Evolutionary conservation across 2,888 invertebrate genomes (phyloP).

Genomic region (Chrysodeixis includens): DNA sequence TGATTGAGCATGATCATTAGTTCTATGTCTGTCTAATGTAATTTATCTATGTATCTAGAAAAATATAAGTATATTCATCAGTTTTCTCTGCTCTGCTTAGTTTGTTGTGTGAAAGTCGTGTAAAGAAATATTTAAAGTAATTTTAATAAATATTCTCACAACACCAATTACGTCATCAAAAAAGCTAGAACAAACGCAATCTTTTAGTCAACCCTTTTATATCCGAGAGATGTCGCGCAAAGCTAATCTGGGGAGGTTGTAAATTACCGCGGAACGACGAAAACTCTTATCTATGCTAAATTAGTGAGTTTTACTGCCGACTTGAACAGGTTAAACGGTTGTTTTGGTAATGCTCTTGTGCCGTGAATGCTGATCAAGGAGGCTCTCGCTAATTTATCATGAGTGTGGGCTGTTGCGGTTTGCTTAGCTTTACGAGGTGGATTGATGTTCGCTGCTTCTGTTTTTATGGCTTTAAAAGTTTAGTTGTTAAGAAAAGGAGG

Average conservation of each 20-base stretch:
- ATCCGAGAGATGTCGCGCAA: constrained; percentile 41
- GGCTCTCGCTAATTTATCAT: constrained; percentile 50
- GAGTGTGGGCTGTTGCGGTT: constrained; percentile 13
- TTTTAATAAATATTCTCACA: neutral
- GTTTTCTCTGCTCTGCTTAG: no score
- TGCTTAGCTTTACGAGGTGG: constrained; percentile 1
- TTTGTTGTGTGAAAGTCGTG: no score
- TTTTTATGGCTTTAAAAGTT: neutral
- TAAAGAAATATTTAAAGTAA: no score
- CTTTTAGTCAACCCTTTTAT: constrained; percentile 58
- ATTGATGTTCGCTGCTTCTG: neutral
- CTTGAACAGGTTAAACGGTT: constrained; percentile 58
- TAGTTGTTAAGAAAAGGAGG: neutral
- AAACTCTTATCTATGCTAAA: constrained; percentile 70
- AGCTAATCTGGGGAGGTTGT: constrained; percentile 65
- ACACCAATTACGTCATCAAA: constrained; percentile 25
- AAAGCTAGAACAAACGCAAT: constrained; percentile 38
- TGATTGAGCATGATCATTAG: no score
- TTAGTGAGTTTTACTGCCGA: constrained; percentile 64
- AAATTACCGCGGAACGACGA: constrained; percentile 62
- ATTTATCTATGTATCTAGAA: no score
- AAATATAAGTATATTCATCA: no score
- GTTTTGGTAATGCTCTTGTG: constrained; percentile 48
- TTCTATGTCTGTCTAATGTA: no score
- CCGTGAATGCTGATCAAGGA: constrained; percentile 52